Percentiles rank a stretch among this genome's conserved stretches.
These are phyloP conservation scores for Candoia aspera DNA, from an alignment of 2,113 vertebrate species.

Conservation along the genomic window DNA sequence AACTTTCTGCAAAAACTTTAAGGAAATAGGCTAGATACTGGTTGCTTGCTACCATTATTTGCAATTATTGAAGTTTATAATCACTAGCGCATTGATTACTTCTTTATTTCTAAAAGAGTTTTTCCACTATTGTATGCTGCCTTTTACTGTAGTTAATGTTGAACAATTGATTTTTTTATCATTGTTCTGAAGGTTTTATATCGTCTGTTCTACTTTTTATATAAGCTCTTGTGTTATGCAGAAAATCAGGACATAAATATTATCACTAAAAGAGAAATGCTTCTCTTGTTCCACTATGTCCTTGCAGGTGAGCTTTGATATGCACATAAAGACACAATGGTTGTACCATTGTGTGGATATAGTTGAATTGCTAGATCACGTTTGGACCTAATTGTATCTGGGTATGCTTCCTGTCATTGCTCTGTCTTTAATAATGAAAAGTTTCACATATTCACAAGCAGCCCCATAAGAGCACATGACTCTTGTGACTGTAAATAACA, in stretches of 20 bases:
- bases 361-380: not conserved
- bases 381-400: not conserved
- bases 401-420: not conserved
- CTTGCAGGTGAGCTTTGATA: not conserved
- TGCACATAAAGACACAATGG: not conserved
- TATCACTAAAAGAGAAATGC: not conserved
- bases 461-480: not conserved
- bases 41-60: not conserved
- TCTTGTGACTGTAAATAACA: not conserved
- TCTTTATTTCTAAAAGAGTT: not conserved
- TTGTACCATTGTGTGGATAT: not conserved
- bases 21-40: not conserved
- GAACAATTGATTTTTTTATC: not conserved
- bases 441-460: not conserved
- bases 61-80: not conserved
- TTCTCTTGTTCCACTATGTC: not conserved
- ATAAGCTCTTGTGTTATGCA: not conserved
- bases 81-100: not conserved
- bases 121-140: not conserved
- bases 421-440: not conserved
- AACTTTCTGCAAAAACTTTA: not conserved
- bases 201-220: not conserved
- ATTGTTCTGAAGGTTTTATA: constrained; percentile 4
- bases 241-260: not conserved
- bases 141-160: constrained; percentile 1